These are phyloP conservation scores for Lysiphlebus fabarum DNA, from an alignment of 1,140 invertebrate species.

Conservation along the genomic window DNA sequence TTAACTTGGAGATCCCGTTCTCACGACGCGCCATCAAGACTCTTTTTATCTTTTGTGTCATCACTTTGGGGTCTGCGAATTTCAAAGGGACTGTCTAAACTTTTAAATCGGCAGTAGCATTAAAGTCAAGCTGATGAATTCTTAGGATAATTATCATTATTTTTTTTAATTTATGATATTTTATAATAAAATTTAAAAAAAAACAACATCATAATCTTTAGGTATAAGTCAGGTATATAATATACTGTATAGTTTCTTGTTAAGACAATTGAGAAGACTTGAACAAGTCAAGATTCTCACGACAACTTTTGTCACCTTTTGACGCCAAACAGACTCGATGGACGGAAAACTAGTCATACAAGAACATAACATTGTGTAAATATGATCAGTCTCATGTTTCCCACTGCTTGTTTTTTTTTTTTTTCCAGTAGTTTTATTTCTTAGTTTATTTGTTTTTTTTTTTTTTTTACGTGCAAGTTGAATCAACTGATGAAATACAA, in stretches of 20 bases:
- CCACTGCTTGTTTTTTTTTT: too few relatives aligned
- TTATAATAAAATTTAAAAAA: too few relatives aligned
- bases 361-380: slow-evolving; percentile 8
- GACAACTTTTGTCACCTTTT: slow-evolving; percentile 24
- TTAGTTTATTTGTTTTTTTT: neutral
- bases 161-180: too few relatives aligned
- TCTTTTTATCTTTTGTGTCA: slow-evolving; percentile 10
- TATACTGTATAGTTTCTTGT: neutral
- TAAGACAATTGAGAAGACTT: too few relatives aligned
- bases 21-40: neutral
- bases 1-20: neutral
- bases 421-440: too few relatives aligned
- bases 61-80: neutral
- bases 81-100: too few relatives aligned
- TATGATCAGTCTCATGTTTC: slow-evolving; percentile 1
- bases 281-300: slow-evolving; percentile 19
- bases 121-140: too few relatives aligned
- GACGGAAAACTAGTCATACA: slow-evolving; percentile 22
- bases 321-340: neutral
- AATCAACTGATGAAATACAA: neutral
- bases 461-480: neutral
- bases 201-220: too few relatives aligned
- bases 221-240: neutral
- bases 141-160: too few relatives aligned
- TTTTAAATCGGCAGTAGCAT: too few relatives aligned